Evolutionary conservation across 2,797 vertebrate species (phyloP).

Genomic region (Rhinogobio ventralis): DNA sequence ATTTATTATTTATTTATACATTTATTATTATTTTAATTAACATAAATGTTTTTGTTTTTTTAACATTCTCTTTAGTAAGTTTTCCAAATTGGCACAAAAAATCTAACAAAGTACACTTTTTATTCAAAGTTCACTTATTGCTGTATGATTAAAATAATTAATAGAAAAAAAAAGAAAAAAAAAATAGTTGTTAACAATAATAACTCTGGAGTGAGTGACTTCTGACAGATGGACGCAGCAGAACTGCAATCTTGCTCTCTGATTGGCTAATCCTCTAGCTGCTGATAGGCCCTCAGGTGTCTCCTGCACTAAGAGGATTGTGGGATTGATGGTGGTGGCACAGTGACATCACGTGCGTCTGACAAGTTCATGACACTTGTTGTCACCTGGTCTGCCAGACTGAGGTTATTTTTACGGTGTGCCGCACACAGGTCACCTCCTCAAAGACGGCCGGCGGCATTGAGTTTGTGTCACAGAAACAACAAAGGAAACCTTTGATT

Average conservation of each 20-base stretch:
- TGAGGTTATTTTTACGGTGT: conserved; percentile 47
- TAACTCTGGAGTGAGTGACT: background rate
- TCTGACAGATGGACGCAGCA: conserved; percentile 2
- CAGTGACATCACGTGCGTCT: conserved; percentile 16
- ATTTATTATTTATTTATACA: no score
- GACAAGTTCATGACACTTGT: conserved; percentile 23
- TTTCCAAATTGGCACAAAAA: background rate
- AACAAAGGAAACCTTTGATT: conserved; percentile 19
- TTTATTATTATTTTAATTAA: no score
- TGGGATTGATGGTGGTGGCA: conserved; percentile 33
- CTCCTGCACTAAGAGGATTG: conserved; percentile 47
- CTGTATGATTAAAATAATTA: no score
- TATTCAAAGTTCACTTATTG: background rate
- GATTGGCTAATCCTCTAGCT: conserved; percentile 47
- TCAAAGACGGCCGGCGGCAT: conserved; percentile 8
- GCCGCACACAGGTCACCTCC: conserved; percentile 29
- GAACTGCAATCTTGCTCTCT: conserved; percentile 12
- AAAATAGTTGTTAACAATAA: background rate
- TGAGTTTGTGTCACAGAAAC: background rate
- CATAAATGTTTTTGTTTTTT: background rate
- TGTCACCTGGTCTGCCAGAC: conserved; percentile 45
- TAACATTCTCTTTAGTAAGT: background rate
- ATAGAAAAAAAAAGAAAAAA: background rate
- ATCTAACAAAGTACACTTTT: background rate
- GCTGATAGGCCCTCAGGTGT: conserved; percentile 30